Conservation (phyloP, 2,888 invertebrate species). For the Polylopha cassiicola region DNA sequence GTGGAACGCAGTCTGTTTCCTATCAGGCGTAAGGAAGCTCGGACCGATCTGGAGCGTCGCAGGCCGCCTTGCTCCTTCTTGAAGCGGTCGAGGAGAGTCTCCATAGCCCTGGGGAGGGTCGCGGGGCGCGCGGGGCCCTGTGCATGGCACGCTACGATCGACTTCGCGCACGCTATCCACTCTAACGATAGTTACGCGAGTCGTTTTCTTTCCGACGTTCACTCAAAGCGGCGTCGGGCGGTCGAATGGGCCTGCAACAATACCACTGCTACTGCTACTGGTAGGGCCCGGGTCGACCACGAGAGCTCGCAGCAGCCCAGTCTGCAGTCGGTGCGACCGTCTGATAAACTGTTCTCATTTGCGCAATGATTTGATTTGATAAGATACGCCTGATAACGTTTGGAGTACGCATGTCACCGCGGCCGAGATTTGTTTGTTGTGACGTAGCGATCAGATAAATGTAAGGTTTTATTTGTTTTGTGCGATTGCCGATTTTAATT, state of each 20-base stretch:
- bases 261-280: constrained; percentile 31
- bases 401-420: constrained; percentile 59
- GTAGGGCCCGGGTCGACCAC: constrained; percentile 46
- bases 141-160: constrained; percentile 70
- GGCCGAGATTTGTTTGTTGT: constrained; percentile 66
- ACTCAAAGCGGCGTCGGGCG: constrained; percentile 62
- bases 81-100: constrained; percentile 72
- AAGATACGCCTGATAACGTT: constrained; percentile 58
- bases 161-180: constrained; percentile 72
- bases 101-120: constrained; percentile 70
- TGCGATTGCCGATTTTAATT: constrained; percentile 22
- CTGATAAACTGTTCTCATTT: constrained; percentile 67
- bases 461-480: constrained; percentile 35
- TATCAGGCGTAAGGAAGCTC: constrained; percentile 82
- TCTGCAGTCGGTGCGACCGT: constrained; percentile 39
- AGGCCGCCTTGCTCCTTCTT: constrained; percentile 70
- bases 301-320: constrained; percentile 53
- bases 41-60: constrained; percentile 82
- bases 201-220: constrained; percentile 66
- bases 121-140: constrained; percentile 58
- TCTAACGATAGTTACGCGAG: constrained; percentile 69
- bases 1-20: constrained; percentile 78
- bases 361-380: constrained; percentile 68
- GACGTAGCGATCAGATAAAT: constrained; percentile 45
- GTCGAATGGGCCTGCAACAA: constrained; percentile 63